Evolutionary conservation across 2,113 vertebrate species (phyloP).

Genomic region (Glaucidium brasilianum): DNA sequence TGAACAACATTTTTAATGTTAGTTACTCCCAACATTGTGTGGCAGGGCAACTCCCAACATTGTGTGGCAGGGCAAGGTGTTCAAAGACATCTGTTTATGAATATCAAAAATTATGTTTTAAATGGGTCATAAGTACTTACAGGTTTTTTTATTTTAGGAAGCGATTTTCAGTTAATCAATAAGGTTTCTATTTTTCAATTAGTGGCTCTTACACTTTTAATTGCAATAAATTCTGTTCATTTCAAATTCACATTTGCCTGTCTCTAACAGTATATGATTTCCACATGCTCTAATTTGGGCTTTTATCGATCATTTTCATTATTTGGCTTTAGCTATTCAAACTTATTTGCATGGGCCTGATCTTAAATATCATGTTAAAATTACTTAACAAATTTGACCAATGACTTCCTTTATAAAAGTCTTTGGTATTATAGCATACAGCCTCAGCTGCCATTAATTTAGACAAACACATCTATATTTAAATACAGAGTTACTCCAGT

Average conservation of each 20-base stretch:
- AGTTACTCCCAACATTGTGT: not conserved
- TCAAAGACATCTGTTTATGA: not conserved
- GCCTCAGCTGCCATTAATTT: not conserved
- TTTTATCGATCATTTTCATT: not conserved
- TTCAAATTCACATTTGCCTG: not conserved
- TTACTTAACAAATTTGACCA: not conserved
- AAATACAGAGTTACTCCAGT: not conserved
- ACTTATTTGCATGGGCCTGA: not conserved
- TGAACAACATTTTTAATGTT: not conserved
- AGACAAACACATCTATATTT: not conserved
- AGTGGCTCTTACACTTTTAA: not conserved
- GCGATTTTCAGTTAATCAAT: not conserved
- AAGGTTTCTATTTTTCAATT: not conserved
- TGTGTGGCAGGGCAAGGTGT: not conserved
- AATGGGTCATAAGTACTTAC: not conserved
- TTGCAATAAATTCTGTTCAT: not conserved
- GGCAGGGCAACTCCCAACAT: not conserved
- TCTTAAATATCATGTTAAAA: not conserved
- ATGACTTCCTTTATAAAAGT: not conserved
- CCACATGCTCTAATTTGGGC: not conserved
- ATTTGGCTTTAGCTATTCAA: not conserved
- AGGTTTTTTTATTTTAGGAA: not conserved
- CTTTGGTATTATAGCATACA: not conserved
- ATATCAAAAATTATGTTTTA: not conserved
- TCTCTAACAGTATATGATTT: not conserved